Base-by-base conservation (phyloP, 1,140 invertebrate genomes). In the Pseudomyrmex pallidus region DNA sequence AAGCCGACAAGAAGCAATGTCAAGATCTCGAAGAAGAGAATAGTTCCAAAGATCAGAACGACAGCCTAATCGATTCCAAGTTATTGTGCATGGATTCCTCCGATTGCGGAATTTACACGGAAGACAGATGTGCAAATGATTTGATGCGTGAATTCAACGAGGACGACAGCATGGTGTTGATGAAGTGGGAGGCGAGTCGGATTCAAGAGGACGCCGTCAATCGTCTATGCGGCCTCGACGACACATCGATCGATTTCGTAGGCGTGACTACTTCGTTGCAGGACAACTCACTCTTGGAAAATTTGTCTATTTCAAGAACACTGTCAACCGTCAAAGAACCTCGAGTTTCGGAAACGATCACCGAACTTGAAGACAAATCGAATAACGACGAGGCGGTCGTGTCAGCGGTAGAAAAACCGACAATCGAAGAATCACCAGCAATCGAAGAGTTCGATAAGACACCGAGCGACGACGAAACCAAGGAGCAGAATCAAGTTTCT, bases 151-250 rank as follows among this genome's bases (percentile, higher is more conserved):
- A 59, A 35, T 80, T 80, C 66, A 70, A 54, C 12, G 76, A 80
- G 54, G 76, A 80, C 0, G 66, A 80, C 12, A 80, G 76, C 8
- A 72, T 80, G 52, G 76, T 80, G 44, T 66, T 54, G 20, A 80
- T 80, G 76, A 54, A 70, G n/a, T 80, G 76, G 76, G 76, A 80
- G 20, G 70, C 76, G 7, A 80, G 76, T 5, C 76, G 72, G 8
- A 80, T 80, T 10, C 76, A 80, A n/a, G 76, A 80, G 8, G 76
- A 80, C 12, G 76, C 66, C 0, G 76, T 80, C 4, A 80, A 80
- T 50, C 76, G 76, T 50, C 8, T 80, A 4, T 80, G 76, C 44
- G 59, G 8, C 44, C 59, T 80, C 15, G 22, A 70, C 54, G 76
- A 80, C n/a, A 50, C 76, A 12, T 56, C 62, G 10, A 80, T 80